These are phyloP conservation scores for Stegana nigrithorax DNA, from an alignment of 2,888 invertebrate species.

Conservation along the genomic window DNA sequence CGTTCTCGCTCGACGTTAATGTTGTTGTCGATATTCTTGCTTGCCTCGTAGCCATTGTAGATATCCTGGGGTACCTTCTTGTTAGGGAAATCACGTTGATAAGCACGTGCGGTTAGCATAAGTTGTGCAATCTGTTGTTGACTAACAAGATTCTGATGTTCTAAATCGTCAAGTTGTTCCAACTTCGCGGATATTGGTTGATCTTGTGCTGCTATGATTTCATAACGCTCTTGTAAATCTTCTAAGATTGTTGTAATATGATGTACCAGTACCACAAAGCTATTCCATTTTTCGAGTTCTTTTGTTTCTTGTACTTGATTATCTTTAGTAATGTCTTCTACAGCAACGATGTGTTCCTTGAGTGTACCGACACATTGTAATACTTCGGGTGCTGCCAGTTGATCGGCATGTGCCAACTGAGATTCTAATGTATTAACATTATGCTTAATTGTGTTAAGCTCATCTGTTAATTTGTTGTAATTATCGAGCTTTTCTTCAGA, in stretches of 20 bases:
- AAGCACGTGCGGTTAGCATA: conserved; percentile 73
- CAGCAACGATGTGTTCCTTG: conserved; percentile 77
- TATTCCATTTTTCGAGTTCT: conserved; percentile 78
- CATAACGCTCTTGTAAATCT: conserved; percentile 59
- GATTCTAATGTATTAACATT: conserved; percentile 76
- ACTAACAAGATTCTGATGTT: conserved; percentile 75
- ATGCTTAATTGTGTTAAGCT: conserved; percentile 76
- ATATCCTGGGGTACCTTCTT: conserved; percentile 76
- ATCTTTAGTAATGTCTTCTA: conserved; percentile 76
- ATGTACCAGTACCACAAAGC: conserved; percentile 75
- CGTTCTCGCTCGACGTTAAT: conserved; percentile 81
- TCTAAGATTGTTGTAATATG: conserved; percentile 63
- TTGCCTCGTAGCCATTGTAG: conserved; percentile 75
- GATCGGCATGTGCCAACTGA: conserved; percentile 70
- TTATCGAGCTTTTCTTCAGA: conserved; percentile 73
- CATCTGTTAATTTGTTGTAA: conserved; percentile 75
- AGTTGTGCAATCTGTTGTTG: conserved; percentile 74
- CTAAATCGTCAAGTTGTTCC: conserved; percentile 77
- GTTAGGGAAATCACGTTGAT: conserved; percentile 78
- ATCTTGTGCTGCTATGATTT: conserved; percentile 69
- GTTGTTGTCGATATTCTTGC: conserved; percentile 77
- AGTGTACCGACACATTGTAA: conserved; percentile 73
- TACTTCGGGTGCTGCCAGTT: conserved; percentile 68
- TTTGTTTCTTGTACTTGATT: conserved; percentile 72
- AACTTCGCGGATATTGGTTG: conserved; percentile 77